Percentiles rank a stretch among this genome's conserved stretches.
These are phyloP conservation scores for Daboia siamensis DNA, from an alignment of 2,113 vertebrate genomes.

Conservation along the genomic window DNA sequence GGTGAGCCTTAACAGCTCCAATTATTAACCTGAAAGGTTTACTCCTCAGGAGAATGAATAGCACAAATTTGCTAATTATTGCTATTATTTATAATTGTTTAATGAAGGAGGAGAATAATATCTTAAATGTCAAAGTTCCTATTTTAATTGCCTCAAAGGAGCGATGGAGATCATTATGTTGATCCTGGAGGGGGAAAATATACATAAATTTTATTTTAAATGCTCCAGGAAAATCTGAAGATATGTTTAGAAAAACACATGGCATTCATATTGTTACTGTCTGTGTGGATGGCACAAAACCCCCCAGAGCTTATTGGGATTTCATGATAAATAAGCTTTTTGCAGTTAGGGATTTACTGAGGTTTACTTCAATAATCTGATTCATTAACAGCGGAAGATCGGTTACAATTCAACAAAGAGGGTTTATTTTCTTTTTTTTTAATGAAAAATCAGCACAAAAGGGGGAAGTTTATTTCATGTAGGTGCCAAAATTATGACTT, in stretches of 20 bases:
- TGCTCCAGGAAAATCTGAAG: conserved; percentile 60
- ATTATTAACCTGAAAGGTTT: conserved; percentile 79
- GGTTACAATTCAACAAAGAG: background rate
- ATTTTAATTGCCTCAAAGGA: conserved; percentile 76
- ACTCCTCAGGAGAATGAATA: conserved; percentile 69
- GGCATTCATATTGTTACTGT: conserved; percentile 58
- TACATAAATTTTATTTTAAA: conserved; percentile 73
- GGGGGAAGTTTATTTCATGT: background rate
- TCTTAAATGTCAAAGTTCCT: conserved; percentile 78
- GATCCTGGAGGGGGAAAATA: conserved; percentile 53
- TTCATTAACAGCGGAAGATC: conserved; percentile 9
- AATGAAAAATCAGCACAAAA: background rate
- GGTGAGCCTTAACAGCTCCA: conserved; percentile 76
- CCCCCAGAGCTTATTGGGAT: conserved; percentile 58
- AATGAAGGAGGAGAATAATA: conserved; percentile 76
- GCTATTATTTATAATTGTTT: conserved; percentile 83
- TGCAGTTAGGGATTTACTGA: conserved; percentile 35
- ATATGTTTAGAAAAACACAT: conserved; percentile 64
- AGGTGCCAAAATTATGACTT: background rate
- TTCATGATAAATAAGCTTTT: conserved; percentile 55
- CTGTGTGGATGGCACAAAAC: conserved; percentile 32
- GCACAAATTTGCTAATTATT: conserved; percentile 79
- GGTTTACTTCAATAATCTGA: conserved; percentile 14
- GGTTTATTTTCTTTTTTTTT: background rate
- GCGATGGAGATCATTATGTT: conserved; percentile 69